A percentile compares a stretch with the other conserved stretches of the same genome.
Conservation (phyloP, 2,888 invertebrate species). For the Podotricha telesiphe region DNA sequence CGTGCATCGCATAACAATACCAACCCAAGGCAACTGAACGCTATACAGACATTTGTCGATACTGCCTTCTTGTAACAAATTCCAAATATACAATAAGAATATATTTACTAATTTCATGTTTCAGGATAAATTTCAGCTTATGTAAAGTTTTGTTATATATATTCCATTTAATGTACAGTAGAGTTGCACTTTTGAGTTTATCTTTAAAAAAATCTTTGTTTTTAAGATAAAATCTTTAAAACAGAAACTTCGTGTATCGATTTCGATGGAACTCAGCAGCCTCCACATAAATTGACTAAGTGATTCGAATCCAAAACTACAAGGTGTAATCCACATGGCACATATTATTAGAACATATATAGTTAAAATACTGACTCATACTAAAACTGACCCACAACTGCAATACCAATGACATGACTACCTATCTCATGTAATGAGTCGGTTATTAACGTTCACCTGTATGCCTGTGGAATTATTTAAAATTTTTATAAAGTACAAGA, state of each 20-base stretch:
- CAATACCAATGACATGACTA: neutral
- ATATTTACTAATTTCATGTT: neutral
- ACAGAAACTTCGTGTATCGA: too few relatives aligned
- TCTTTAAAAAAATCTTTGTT: too few relatives aligned
- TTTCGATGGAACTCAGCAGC: too few relatives aligned
- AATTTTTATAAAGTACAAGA: neutral
- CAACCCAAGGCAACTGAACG: conserved; percentile 42
- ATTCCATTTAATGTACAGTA: too few relatives aligned
- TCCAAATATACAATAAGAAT: neutral
- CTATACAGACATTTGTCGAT: conserved; percentile 4
- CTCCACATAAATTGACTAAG: neutral
- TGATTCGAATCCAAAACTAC: neutral
- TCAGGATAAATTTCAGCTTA: neutral
- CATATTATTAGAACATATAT: neutral
- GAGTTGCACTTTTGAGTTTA: too few relatives aligned
- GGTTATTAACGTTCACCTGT: neutral
- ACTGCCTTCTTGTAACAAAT: conserved; percentile 3
- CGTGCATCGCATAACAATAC: conserved; percentile 61
- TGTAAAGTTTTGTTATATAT: neutral
- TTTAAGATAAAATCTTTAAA: too few relatives aligned
- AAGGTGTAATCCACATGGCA: neutral
- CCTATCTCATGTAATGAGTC: neutral
- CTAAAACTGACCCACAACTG: neutral
- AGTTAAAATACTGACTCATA: conserved; percentile 20
- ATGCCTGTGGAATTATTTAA: neutral